Evolutionary conservation across 2,888 invertebrate species (phyloP).

Genomic region (Drosophila anomalata): DNA sequence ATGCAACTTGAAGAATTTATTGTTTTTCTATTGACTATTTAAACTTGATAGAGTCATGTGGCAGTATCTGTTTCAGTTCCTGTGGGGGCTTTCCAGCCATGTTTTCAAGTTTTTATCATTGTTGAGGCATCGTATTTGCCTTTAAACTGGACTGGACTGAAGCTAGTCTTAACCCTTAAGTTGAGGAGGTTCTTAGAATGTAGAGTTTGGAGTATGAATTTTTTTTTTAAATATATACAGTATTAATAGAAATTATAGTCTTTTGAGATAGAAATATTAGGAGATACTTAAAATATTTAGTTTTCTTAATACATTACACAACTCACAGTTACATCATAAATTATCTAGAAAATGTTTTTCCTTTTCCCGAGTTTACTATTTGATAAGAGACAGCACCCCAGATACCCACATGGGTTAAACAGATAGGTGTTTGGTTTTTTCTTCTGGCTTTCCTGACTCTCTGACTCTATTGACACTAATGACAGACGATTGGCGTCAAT

Average conservation of each 20-base stretch:
- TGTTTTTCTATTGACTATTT: conserved; percentile 72
- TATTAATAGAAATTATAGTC: too few relatives aligned
- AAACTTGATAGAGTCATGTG: conserved; percentile 51
- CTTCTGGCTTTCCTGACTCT: conserved; percentile 7
- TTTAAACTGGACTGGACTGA: conserved; percentile 37
- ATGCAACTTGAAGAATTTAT: conserved; percentile 65
- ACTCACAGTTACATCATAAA: neutral
- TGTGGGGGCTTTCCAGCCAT: conserved; percentile 32
- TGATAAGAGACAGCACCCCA: conserved; percentile 19
- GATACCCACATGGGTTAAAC: conserved; percentile 24
- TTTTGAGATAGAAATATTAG: neutral
- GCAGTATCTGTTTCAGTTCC: conserved; percentile 1
- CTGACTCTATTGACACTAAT: conserved; percentile 76
- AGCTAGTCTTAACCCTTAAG: conserved; percentile 13
- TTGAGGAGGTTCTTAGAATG: too few relatives aligned
- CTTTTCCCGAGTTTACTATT: neutral
- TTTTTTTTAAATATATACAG: neutral
- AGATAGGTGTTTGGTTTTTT: conserved; percentile 21
- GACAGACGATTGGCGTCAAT: conserved; percentile 80
- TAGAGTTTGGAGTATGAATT: neutral
- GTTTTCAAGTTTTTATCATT: conserved; percentile 50
- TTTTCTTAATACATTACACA: neutral
- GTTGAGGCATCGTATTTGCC: conserved; percentile 25
- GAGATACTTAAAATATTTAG: too few relatives aligned
- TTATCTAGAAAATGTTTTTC: neutral